Evolutionary conservation across 2,113 vertebrate species (phyloP).

Genomic region (Lampris incognitus): DNA sequence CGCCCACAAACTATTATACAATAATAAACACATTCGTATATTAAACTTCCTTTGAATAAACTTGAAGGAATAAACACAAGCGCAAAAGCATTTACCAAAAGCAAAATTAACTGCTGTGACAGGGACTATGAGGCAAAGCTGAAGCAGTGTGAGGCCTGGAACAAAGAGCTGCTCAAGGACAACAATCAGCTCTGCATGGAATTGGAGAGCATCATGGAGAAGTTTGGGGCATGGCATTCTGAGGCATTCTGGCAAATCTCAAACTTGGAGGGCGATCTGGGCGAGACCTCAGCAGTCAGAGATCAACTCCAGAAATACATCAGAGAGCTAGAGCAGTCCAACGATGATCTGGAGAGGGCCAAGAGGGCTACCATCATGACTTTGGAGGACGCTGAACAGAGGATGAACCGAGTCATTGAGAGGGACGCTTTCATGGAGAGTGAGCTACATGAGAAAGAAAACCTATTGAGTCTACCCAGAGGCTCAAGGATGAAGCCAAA

Average conservation of each 20-base stretch:
- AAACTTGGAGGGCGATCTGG: constrained; percentile 89
- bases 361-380: constrained; percentile 99
- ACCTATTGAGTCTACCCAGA: constrained; percentile 93
- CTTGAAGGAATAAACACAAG: too few relatives aligned
- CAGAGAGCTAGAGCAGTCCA: constrained; percentile 94
- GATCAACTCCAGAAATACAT: constrained; percentile 98
- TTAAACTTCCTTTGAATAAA: too few relatives aligned
- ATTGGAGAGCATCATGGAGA: constrained; percentile 92
- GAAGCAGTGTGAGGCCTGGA: constrained; percentile 91
- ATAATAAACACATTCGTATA: too few relatives aligned
- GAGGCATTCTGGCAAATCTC: constrained; percentile 91
- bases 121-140: constrained; percentile 96
- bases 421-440: constrained; percentile 97
- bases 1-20: too few relatives aligned
- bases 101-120: too few relatives aligned
- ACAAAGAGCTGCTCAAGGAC: constrained; percentile 90
- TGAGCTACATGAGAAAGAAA: constrained; percentile 97
- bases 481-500: constrained; percentile 97
- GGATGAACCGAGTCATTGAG: constrained; percentile 97
- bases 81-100: too few relatives aligned
- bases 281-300: constrained; percentile 89
- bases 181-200: constrained; percentile 90
- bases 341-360: constrained; percentile 95
- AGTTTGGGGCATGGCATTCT: constrained; percentile 89
- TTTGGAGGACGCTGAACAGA: constrained; percentile 96